Conservation (phyloP, 2,113 vertebrate genomes). For the Neodon shergylaensis region DNA sequence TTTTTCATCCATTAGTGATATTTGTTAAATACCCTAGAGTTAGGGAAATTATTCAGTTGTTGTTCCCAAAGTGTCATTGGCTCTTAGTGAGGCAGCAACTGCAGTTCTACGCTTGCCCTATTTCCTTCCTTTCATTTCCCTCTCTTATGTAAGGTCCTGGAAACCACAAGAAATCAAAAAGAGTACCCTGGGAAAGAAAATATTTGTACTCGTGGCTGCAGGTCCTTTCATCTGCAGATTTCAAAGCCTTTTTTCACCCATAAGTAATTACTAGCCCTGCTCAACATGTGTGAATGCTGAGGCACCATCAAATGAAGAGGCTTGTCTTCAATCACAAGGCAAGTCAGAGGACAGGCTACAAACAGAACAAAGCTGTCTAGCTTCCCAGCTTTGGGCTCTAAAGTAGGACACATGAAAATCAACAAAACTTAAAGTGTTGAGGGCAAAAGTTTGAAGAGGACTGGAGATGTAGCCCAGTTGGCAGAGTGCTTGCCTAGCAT, state of each 20-base stretch:
- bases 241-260: slow-evolving; percentile 71
- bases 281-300: slow-evolving; percentile 67
- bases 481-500: background rate
- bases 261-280: slow-evolving; percentile 74
- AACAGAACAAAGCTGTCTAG: slow-evolving; percentile 74
- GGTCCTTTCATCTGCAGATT: slow-evolving; percentile 76
- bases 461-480: background rate
- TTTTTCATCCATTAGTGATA: slow-evolving; percentile 17
- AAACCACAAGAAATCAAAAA: slow-evolving; percentile 59
- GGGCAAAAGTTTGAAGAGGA: slow-evolving; percentile 36
- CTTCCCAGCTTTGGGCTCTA: slow-evolving; percentile 63
- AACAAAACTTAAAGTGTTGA: slow-evolving; percentile 48
- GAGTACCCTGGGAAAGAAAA: slow-evolving; percentile 51
- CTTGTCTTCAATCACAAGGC: slow-evolving; percentile 76
- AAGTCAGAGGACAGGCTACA: slow-evolving; percentile 59
- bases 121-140: slow-evolving; percentile 36
- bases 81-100: slow-evolving; percentile 48
- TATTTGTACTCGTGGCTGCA: slow-evolving; percentile 54
- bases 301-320: slow-evolving; percentile 78
- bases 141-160: slow-evolving; percentile 17
- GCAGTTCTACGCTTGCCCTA: slow-evolving; percentile 26
- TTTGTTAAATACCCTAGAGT: slow-evolving; percentile 23
- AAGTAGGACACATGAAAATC: slow-evolving; percentile 71
- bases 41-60: slow-evolving; percentile 32
- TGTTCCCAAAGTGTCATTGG: background rate